phyloP scores from a whole-genome alignment of 2,113 vertebrate species.

The Nothoprocta perdicaria region DNA sequence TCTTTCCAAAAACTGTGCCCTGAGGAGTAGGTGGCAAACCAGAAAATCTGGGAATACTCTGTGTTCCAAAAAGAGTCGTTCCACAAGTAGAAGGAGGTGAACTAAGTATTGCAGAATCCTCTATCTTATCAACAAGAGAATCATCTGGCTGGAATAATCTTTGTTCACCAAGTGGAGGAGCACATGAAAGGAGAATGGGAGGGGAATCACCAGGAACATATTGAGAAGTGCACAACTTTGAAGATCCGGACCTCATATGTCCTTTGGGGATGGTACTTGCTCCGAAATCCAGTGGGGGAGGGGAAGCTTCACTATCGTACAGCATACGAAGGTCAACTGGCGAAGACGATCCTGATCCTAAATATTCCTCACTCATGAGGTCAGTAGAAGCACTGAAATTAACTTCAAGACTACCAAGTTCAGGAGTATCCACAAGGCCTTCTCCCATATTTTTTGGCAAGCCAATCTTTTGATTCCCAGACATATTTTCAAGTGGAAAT shows the following conservation, averaged over 20 bases:
- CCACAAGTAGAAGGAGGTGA: neutral
- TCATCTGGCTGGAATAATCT: too few species aligned
- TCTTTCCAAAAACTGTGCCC: too few species aligned
- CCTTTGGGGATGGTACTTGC: neutral
- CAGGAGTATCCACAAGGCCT: neutral
- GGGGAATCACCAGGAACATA: neutral
- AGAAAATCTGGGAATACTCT: too few species aligned
- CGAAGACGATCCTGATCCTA: neutral
- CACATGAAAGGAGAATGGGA: neutral
- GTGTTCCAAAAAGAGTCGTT: too few species aligned
- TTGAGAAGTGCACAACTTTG: fast-evolving
- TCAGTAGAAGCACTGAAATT: neutral
- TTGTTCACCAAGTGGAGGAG: neutral
- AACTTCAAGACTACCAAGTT: neutral
- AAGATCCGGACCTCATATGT: neutral
- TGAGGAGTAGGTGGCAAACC: too few species aligned
- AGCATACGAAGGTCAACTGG: neutral
- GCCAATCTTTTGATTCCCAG: neutral
- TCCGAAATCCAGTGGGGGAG: neutral
- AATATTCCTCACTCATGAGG: neutral
- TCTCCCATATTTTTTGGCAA: neutral
- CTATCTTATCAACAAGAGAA: neutral
- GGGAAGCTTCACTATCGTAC: neutral
- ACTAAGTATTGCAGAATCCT: too few species aligned
- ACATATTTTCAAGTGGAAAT: neutral